Evolutionary conservation across 2,113 vertebrate species (phyloP), one percentile per base, ranked within the genome.

Genomic region (Daphoenositta chrysoptera): DNA sequence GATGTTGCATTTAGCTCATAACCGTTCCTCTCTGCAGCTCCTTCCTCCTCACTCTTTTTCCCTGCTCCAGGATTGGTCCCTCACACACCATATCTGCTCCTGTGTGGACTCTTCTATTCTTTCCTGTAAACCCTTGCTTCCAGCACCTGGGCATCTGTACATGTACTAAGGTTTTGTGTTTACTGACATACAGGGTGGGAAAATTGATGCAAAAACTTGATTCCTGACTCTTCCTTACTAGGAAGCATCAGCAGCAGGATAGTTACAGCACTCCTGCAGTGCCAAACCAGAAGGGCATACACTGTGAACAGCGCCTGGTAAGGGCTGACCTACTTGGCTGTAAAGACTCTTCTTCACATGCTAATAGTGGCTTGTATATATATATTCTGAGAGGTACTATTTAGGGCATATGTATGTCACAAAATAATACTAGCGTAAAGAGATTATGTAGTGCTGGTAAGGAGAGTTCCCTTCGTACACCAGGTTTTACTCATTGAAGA

Each of bases 181-280:
- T 69, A 30, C 19, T n/a, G 23, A 61, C 6, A 15, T 10, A 45
- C 0, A 0, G 1, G 1, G 5, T 35, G 24, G 27, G 21, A 47
- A 69, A 77, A 40, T 10, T 42, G 7, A 39, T 56, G 2, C 12
- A 65, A 61, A 53, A 64, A 4, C 2, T 44, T 61, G 8, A 37
- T 87, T 81, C 15, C 15, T 77, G 4, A 15, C 7, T 75, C 69
- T 51, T 76, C 8, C 19, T 89, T 69, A 37, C 5, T 44, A n/a
- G 22, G 24, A 3, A 81, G 4, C 5, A 23, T 3, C n/a, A 44
- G 2, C 35, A 70, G 3, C 39, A 54, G 28, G 17, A 15, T 37
- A 39, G n/a, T 64, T 51, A 18, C 16, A 45, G 12, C 6, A 10
- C 1, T 35, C 5, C 6, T 69, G 13, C 11, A 51, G 44, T 51